Evolutionary conservation across 2,113 vertebrate species (phyloP).

Genomic region (Delphinapterus leucas): DNA sequence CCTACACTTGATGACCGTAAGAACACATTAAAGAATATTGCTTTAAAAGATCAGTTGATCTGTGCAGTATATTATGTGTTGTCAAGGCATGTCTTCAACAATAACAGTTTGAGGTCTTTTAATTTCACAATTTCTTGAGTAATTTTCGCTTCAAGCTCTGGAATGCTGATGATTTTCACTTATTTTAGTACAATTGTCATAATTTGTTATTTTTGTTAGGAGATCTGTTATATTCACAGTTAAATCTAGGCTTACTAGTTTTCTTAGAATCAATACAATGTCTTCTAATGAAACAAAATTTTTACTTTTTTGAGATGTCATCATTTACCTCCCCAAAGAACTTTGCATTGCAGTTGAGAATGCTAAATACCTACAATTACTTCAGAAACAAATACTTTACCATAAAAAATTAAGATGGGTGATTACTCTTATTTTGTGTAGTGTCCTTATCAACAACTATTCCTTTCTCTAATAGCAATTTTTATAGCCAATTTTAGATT

Average conservation of each 20-base stretch:
- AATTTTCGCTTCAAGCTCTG: conserved; percentile 43
- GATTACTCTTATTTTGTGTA: not conserved
- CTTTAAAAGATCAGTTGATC: conserved; percentile 1
- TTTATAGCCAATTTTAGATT: not conserved
- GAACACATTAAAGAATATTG: not conserved
- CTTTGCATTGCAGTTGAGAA: not conserved
- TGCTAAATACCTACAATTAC: not conserved
- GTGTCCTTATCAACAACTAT: not conserved
- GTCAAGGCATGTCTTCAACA: not conserved
- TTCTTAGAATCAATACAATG: not conserved
- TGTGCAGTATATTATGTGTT: not conserved
- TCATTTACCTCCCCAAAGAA: not conserved
- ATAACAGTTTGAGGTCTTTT: not conserved
- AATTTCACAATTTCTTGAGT: conserved; percentile 21
- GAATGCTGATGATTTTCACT: conserved; percentile 45
- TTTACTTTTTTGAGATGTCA: not conserved
- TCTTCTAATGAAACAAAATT: not conserved
- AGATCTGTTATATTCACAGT: not conserved
- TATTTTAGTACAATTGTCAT: conserved; percentile 21
- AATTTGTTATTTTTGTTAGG: not conserved
- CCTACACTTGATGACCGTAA: not conserved
- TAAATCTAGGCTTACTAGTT: not conserved
- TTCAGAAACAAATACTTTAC: not conserved
- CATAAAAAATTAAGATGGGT: not conserved
- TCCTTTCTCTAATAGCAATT: not conserved